Conservation (phyloP, 2,113 vertebrate species). For the Crocuta crocuta region DNA sequence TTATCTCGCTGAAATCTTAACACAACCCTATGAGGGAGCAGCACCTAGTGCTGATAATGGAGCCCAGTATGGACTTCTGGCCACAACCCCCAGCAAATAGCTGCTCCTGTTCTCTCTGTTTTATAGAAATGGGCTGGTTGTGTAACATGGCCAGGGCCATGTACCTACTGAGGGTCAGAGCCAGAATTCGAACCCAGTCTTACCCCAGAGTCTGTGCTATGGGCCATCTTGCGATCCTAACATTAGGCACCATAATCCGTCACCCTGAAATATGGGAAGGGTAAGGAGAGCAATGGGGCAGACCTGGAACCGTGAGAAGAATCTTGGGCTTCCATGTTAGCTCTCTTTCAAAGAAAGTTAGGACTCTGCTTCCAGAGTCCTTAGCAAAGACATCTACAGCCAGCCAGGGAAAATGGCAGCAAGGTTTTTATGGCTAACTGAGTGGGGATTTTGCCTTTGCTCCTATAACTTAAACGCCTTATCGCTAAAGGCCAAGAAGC, state of each 20-base stretch:
- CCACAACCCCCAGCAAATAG: background rate
- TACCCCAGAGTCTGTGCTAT: background rate
- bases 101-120: background rate
- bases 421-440: background rate
- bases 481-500: background rate
- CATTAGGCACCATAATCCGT: background rate
- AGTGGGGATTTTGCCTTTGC: background rate
- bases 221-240: rapidly evolving
- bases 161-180: background rate
- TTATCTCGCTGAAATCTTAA: background rate
- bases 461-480: background rate
- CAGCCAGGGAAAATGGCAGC: background rate
- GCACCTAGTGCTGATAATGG: background rate
- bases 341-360: background rate
- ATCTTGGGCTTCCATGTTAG: background rate
- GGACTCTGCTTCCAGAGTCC: background rate
- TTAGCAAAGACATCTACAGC: background rate
- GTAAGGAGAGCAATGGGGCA: background rate
- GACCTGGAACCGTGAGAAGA: background rate
- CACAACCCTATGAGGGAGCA: background rate
- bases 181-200: background rate
- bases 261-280: background rate
- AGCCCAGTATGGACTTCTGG: background rate
- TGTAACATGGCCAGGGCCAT: background rate
- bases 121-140: background rate